These are phyloP conservation scores for Hypotaenidia okinawae DNA, from an alignment of 2,797 vertebrate genomes.

Conservation along the genomic window DNA sequence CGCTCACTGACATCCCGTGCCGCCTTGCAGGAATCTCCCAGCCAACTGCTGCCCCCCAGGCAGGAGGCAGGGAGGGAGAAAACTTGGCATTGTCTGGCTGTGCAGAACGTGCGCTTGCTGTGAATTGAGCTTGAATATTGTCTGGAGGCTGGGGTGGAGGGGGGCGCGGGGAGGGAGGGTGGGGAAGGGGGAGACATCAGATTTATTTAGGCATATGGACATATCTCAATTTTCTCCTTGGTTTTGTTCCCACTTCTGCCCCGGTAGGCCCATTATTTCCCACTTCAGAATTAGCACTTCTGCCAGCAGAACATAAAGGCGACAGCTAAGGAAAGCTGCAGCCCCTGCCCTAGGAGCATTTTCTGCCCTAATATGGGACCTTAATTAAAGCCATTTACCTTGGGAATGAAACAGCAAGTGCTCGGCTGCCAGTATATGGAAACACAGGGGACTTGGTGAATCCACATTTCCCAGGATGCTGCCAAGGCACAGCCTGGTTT, in stretches of 20 bases:
- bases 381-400: neutral
- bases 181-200: neutral
- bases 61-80: neutral
- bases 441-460: neutral
- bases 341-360: constrained; percentile 3
- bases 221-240: constrained; percentile 21
- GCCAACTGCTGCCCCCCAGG: neutral
- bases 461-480: neutral
- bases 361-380: neutral
- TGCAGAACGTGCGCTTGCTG: neutral
- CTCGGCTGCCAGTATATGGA: neutral
- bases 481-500: neutral
- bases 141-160: neutral
- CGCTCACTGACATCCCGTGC: neutral
- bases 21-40: neutral
- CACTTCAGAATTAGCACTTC: constrained; percentile 29
- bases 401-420: constrained; percentile 21
- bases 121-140: neutral
- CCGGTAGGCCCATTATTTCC: constrained; percentile 1
- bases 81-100: neutral
- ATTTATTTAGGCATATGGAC: constrained; percentile 26
- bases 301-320: constrained; percentile 40
- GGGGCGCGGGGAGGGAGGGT: neutral
- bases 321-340: constrained; percentile 2
- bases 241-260: neutral